Evolutionary conservation across 2,797 vertebrate species (phyloP).

Genomic region (Clamator glandarius): DNA sequence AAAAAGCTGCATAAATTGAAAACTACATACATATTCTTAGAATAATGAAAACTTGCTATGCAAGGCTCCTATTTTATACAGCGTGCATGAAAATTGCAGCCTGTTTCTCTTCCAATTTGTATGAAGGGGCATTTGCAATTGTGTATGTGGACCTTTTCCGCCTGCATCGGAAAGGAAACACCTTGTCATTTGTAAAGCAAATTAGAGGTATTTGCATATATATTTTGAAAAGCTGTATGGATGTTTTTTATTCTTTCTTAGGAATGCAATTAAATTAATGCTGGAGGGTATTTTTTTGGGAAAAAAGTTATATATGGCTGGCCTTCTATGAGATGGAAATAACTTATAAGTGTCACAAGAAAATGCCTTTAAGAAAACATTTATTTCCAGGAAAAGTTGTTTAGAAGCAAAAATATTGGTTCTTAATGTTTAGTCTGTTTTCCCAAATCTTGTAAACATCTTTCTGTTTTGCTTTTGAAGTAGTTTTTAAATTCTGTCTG

Average conservation of each 20-base stretch:
- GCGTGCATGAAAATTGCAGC: neutral
- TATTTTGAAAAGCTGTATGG: neutral
- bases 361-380: neutral
- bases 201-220: neutral
- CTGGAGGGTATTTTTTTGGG: neutral
- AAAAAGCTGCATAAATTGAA: neutral
- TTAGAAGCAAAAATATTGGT: neutral
- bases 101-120: neutral
- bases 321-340: neutral
- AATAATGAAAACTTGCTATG: neutral
- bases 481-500: neutral
- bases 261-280: neutral
- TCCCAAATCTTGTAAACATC: neutral
- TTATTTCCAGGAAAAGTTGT: conserved; percentile 22
- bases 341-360: neutral
- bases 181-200: neutral
- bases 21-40: neutral
- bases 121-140: neutral
- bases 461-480: neutral
- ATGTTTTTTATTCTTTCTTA: neutral
- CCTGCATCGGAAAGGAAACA: neutral
- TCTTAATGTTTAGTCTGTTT: conserved; percentile 39
- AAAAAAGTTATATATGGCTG: neutral
- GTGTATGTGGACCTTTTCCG: neutral
- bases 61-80: neutral